Base-by-base conservation (phyloP, 2,888 invertebrate genomes). In the Melanostoma scalare region DNA sequence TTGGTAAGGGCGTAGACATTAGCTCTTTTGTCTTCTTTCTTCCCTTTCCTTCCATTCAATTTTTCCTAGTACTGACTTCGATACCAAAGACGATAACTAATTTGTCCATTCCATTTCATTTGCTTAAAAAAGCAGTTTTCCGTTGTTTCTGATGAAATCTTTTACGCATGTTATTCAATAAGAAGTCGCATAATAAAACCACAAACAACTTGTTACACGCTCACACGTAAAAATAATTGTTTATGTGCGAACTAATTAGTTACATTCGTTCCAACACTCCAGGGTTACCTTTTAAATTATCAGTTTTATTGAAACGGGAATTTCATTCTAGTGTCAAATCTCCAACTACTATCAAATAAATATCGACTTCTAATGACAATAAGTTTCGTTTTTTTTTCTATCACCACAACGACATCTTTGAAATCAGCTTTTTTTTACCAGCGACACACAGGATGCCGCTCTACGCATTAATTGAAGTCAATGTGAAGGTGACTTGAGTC, bases 311-410 rank as follows among this genome's bases (percentile, higher is more conserved):
- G 4, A 35, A 53, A 52, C 50, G 30, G 48, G 60, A 65, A 36
- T 38, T 53, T 46, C 53, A 42, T 58, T n/a, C 33, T 58, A 53
- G 46, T 78, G 73, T 68, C 78, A 78, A 73, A 68, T 5, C 42
- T 35, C 38, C 33, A 31, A 20, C 38, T 60, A 31, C n/a, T 38
- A 44, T 42, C 58, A 33, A 52, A 78, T 82, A 78, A 82, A 78
- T 63, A 82, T 73, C 58, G 53, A 52, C 36, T 67, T 68, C 68
- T 58, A 53, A 82, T 63, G 78, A 78, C 73, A 73, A 71, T 20
- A 20, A 20, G 20, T 20, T 20, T 69, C 8, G 46, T 63, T 68
- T 20, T 36, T 35, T 31, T 44, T 72, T 78, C 72, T 38, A 42
- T 46, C 20, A 35, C 58, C 36, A 50, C 44, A 33, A 48, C 35